Base-by-base conservation (phyloP, 2,113 vertebrate species). In the Donacobius atricapilla region DNA sequence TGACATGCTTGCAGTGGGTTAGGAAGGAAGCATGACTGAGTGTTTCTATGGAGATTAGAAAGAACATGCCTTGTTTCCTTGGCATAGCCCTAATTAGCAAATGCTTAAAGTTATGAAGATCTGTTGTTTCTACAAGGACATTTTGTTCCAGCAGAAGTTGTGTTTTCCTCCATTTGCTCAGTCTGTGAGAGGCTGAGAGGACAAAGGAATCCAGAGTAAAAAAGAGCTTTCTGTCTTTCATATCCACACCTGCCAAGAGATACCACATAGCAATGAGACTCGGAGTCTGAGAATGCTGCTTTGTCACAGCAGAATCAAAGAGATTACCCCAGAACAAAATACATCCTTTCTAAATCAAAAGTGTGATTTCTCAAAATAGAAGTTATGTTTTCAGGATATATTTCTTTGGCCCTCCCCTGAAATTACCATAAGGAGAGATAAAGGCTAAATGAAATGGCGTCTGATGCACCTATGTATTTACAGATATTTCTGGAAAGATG, bases 21-120 rank as follows among this genome's bases (percentile, higher is more conserved):
- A 94, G 96, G 95, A 97, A 97, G 97, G 97, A 97, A 96, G 71
- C 64, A n/a, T 47, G 87, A 61, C 75, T 73, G 77, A 80, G 45
- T 5, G 25, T 94, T 95, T 69, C 87, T 87, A 21, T 76, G 68
- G 94, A 89, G 93, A 95, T 92, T 10, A 14, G 65, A 90, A 79
- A 78, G 92, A 94, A 70, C 72, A 35, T 54, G 50, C 60, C 85
- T 83, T 58, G 73, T 84, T 92, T 89, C 83, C 82, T 70, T 50
- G 50, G 58, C 89, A 86, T 63, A 95, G 64, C 66, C 90, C 65
- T 83, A 88, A 95, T 94, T 91, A 95, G 65, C 71, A 95, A 97
- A 70, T 83, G 47, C 15, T 24, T 93, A 42, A 87, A 90, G 51
- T 92, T 65, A 91, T 24, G 72, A 25, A 57, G 69, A 78, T 81